phyloP scores from a whole-genome alignment of 2,113 vertebrate species.

The Mirounga angustirostris region DNA sequence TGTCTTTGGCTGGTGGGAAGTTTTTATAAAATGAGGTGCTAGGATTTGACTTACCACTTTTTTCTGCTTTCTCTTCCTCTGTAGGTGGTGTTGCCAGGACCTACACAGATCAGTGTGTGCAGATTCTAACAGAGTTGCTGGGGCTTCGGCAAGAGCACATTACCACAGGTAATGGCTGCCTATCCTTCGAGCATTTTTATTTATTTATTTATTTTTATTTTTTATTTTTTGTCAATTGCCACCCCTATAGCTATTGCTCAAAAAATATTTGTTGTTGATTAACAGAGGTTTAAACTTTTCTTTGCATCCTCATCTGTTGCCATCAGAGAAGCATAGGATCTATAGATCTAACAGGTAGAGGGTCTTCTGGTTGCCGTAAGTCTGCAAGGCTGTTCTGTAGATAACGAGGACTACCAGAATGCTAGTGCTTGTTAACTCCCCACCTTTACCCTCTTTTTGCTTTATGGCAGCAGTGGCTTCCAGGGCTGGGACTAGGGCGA shows the following conservation, averaged over 20 bases:
- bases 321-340: neutral
- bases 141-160: constrained; percentile 95
- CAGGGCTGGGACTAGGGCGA: neutral
- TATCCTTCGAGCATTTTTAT: neutral
- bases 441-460: neutral
- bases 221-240: neutral
- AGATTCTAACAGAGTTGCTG: constrained; percentile 94
- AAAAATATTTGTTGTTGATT: constrained; percentile 15
- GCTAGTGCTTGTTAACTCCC: neutral
- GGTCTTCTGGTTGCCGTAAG: neutral
- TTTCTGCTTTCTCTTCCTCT: constrained; percentile 47
- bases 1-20: constrained; percentile 29
- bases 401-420: neutral
- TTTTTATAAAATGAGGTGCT: neutral
- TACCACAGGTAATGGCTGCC: constrained; percentile 92
- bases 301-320: neutral
- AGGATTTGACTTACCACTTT: neutral
- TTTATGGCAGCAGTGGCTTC: neutral
- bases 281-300: neutral
- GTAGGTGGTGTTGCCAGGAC: constrained; percentile 95
- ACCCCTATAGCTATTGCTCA: neutral
- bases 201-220: neutral
- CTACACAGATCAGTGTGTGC: constrained; percentile 94
- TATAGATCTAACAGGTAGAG: neutral
- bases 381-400: neutral